Conservation (phyloP, 2,797 vertebrate species). For the Mormyrops boulengeri region DNA sequence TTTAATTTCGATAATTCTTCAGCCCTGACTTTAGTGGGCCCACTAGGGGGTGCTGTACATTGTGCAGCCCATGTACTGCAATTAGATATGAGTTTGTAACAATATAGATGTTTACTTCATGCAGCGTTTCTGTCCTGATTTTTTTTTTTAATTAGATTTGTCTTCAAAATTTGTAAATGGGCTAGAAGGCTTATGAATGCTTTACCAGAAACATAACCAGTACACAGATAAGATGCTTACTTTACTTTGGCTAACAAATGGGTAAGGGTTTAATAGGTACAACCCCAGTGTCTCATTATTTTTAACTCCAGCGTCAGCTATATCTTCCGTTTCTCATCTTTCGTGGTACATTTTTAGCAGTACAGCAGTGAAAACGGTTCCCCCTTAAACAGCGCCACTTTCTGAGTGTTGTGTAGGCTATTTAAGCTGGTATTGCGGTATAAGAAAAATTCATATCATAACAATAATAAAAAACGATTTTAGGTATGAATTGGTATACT, state of each 20-base stretch:
- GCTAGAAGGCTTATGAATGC: neutral
- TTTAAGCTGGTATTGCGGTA: too few species aligned
- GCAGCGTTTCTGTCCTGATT: neutral
- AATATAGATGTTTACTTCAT: neutral
- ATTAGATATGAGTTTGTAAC: neutral
- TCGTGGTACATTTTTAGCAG: too few species aligned
- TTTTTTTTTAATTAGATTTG: neutral
- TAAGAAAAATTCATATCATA: too few species aligned
- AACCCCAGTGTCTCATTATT: too few species aligned
- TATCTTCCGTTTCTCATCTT: too few species aligned
- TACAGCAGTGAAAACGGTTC: too few species aligned
- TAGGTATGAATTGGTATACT: too few species aligned
- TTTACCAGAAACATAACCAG: neutral
- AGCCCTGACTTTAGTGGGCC: neutral
- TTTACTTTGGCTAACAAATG: neutral
- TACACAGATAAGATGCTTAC: neutral
- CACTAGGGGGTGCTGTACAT: slow-evolving; percentile 12
- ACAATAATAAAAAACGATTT: too few species aligned
- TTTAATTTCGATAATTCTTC: neutral
- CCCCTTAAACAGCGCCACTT: too few species aligned
- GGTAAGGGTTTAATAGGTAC: neutral
- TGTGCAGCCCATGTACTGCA: neutral
- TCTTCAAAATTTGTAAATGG: neutral
- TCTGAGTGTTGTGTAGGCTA: too few species aligned
- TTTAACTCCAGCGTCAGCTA: too few species aligned